phyloP scores from a whole-genome alignment of 2,888 invertebrate species.

The Griposia aprilina region DNA sequence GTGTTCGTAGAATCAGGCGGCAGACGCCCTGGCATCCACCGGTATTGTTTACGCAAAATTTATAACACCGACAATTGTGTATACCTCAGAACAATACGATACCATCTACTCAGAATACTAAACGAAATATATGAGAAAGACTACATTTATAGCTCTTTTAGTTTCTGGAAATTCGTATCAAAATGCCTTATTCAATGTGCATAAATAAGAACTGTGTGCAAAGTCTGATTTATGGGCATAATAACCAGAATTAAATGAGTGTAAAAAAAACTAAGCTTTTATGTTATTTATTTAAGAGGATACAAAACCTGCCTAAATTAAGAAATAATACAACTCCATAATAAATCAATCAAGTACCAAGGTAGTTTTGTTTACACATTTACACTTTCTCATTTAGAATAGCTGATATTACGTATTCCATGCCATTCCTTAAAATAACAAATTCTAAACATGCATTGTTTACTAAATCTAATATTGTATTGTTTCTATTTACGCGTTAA shows the following conservation, averaged over 20 bases:
- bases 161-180: constrained; percentile 36
- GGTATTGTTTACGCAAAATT: constrained; percentile 65
- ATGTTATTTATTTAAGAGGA: neutral
- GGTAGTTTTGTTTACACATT: neutral
- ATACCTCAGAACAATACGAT: constrained; percentile 62
- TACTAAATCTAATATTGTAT: constrained; percentile 25
- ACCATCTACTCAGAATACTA: constrained; percentile 62
- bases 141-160: constrained; percentile 25
- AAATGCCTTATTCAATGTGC: constrained; percentile 31
- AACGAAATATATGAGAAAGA: constrained; percentile 43
- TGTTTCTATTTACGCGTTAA: constrained; percentile 15
- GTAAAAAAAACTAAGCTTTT: neutral
- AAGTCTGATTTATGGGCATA: constrained; percentile 22
- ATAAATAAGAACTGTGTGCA: constrained; percentile 9
- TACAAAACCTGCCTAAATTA: constrained; percentile 11
- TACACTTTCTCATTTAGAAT: neutral
- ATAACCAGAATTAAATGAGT: constrained; percentile 20
- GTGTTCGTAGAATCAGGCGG: constrained; percentile 60
- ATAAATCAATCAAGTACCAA: neutral
- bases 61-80: constrained; percentile 59
- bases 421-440: constrained; percentile 6
- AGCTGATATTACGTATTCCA: neutral
- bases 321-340: neutral
- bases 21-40: constrained; percentile 63
- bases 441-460: constrained; percentile 39